These are phyloP conservation scores for Dascillus cervinus DNA, from an alignment of 2,888 invertebrate genomes.

Conservation along the genomic window DNA sequence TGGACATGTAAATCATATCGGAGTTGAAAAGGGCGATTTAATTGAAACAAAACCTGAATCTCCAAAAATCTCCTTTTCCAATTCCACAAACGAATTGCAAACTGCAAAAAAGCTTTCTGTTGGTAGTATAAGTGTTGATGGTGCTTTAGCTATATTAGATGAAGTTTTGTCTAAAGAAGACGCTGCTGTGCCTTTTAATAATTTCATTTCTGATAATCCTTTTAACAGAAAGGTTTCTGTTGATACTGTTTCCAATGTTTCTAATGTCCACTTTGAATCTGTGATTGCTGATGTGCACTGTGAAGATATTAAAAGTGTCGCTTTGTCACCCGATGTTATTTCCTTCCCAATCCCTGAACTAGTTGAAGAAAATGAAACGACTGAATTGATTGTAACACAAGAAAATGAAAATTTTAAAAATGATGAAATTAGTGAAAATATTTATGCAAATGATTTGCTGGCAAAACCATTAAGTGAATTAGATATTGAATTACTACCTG, in stretches of 20 bases:
- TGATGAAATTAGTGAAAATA: background rate
- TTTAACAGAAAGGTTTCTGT: slow-evolving; percentile 24
- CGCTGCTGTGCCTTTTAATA: background rate
- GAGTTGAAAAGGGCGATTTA: too few relatives aligned
- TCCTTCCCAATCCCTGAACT: slow-evolving; percentile 10
- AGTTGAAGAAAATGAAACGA: slow-evolving; percentile 3
- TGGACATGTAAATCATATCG: background rate
- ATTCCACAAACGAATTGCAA: slow-evolving; percentile 4
- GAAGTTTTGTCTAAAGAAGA: slow-evolving; percentile 18
- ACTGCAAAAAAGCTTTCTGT: slow-evolving; percentile 2
- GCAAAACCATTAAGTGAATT: background rate
- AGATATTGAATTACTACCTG: background rate
- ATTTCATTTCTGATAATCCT: slow-evolving; percentile 13
- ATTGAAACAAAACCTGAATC: slow-evolving; percentile 42
- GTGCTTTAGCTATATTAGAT: slow-evolving; percentile 18
- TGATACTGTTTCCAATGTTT: slow-evolving; percentile 24
- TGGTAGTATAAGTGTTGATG: slow-evolving; percentile 10
- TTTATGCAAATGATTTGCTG: slow-evolving; percentile 1
- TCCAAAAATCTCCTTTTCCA: slow-evolving; percentile 38
- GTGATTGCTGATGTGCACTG: slow-evolving; percentile 52
- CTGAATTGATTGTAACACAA: slow-evolving; percentile 1
- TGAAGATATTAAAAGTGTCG: slow-evolving; percentile 39
- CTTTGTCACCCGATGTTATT: slow-evolving; percentile 14
- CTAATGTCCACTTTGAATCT: slow-evolving; percentile 40
- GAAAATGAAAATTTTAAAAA: background rate